Evolutionary conservation across 2,113 vertebrate genomes (phyloP), one percentile per base, ranked within the genome.

Genomic region (Melanostigma gelatinosum): DNA sequence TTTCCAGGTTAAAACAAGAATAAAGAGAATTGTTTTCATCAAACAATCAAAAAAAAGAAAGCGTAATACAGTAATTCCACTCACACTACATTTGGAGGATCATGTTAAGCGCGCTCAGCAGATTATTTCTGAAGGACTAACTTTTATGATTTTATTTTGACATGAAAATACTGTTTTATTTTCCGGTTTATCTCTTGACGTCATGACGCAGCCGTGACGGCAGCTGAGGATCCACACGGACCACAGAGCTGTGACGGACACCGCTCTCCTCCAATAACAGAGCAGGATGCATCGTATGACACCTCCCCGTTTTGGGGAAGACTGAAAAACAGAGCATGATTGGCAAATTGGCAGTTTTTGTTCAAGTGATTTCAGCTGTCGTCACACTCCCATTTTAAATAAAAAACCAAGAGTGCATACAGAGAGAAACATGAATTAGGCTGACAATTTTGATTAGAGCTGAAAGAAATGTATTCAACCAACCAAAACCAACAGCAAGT

Each of bases 191-290:
- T 32, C 9, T 76, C 12, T 2, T 22, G 44, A 38, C 29, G 76
- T 72, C 44, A 88, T 83, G 79, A 84, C 77, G 87, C 77, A 78
- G 82, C 46, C 72, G 66, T 75, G 90, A 79, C 62, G 62, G 64
- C 83, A 89, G 93, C 93, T 90, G 94, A 90, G 54, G 86, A 74
- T 77, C 79, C 82, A 73, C 75, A 29, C 72, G 42, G 85, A 20
- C 73, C 73, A 32, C 4, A 3, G 8, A 55, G 57, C 40, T 64
- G 75, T 91, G 90, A 95, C 84, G 86, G 94, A 91, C 93, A 89
- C 0, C 8, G 1, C 2, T 32, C 24, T 61, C 58, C 32, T 46
- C 94, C 93, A 95, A 95, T 94, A 36, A 52, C 61, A 65, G 20
- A 20, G 34, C 80, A 83, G 69, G 79, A 76, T 82, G 72, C 61